Base-by-base conservation (phyloP, 2,797 vertebrate genomes). In the Sebastes flavidus region DNA sequence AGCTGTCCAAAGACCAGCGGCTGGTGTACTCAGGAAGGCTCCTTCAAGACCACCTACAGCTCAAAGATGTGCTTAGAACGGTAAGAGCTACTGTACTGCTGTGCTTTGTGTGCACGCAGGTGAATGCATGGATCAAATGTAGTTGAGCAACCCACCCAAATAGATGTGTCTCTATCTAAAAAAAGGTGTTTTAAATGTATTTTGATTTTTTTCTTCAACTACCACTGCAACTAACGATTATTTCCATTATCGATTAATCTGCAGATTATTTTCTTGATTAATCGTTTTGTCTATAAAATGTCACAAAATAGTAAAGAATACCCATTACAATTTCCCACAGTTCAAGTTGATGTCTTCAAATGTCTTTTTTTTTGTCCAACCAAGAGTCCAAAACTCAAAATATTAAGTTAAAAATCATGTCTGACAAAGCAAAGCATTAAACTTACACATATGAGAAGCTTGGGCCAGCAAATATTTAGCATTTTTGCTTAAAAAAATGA, bases 21-120 rank as follows among this genome's bases (percentile, higher is more conserved):
- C 95, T 99, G 95, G 97, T 99, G 90, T 99, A 99, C 94, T 98
- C 97, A 52, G 98, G 98, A 83, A 96, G 95, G 89, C 97, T 99
- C 89, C 97, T 99, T 85, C 97, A 97, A 74, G 98, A 99, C 94
- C 97, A 99, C 89, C 96, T 99, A 81, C 96, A 97, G 91, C 96
- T 99, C 91, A 95, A 96, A 94, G 98, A 99, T 86, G 95, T 98
- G 92, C 97, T 99, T 78, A 96, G 97, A 95, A 97, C 98, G 98
- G 98, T 99, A 96, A 32, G 58, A 38, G 5, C 38, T 38, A 3
- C 59, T 20, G 25, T n/a, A 18, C 6, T 67, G 42, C 18, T 24
- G 6, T 68, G 8, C 1, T 52, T 46, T 65, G 16, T 58, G 22
- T 69, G 25, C 13, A 1, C 55, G 46, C 7, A 16, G 20, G 20